Evolutionary conservation across 2,113 vertebrate genomes (phyloP).

Genomic region (Grammomys dolichurus): DNA sequence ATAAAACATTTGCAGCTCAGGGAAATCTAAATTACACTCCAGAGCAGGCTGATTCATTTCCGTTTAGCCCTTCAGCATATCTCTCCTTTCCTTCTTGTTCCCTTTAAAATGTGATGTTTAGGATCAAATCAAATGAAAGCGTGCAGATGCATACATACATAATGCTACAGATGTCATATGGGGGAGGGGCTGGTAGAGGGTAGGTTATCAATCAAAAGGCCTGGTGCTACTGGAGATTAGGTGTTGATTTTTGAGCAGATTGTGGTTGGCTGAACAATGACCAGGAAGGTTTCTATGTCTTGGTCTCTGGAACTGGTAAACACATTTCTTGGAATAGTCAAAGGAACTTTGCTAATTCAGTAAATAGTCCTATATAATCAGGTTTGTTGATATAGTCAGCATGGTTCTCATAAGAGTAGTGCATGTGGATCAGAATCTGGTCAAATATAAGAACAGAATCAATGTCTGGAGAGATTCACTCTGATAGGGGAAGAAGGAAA

Average conservation of each 20-base stretch:
- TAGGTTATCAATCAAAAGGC: neutral
- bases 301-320: neutral
- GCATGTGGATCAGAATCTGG: neutral
- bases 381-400: neutral
- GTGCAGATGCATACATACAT: neutral
- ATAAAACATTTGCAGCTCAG: conserved; percentile 4
- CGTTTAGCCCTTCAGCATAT: neutral
- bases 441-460: neutral
- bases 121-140: conserved; percentile 43
- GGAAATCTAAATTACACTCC: conserved; percentile 29
- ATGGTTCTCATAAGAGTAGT: neutral
- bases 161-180: neutral
- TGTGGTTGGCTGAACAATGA: neutral
- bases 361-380: neutral
- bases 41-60: conserved; percentile 1
- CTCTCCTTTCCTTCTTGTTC: neutral
- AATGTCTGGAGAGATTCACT: neutral
- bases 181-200: neutral
- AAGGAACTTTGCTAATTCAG: neutral
- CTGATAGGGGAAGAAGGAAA: neutral
- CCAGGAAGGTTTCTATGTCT: neutral
- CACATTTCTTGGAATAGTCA: neutral
- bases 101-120: conserved; percentile 3
- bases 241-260: neutral
- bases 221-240: neutral